Conservation (phyloP, 2,888 invertebrate genomes). For the Norana najaformis region DNA sequence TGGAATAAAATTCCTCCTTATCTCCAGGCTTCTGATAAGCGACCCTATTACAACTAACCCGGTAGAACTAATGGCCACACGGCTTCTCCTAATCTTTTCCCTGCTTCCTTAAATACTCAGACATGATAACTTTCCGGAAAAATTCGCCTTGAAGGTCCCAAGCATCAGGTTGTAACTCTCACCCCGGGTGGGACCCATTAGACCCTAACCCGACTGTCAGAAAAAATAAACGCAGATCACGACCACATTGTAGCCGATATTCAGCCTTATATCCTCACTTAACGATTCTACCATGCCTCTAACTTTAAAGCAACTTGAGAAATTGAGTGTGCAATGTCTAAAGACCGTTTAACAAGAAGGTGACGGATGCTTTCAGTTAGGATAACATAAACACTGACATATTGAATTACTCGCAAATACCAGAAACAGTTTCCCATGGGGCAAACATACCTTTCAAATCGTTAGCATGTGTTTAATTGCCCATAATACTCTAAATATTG, state of each 20-base stretch:
- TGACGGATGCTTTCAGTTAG: neutral
- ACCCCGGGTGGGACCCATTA: neutral
- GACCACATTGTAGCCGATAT: neutral
- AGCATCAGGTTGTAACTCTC: neutral
- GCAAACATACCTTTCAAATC: neutral
- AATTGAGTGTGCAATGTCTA: neutral
- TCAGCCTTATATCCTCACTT: neutral
- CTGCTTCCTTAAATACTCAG: slow-evolving; percentile 1
- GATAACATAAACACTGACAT: neutral
- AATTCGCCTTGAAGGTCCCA: neutral
- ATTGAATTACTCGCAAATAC: neutral
- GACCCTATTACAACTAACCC: slow-evolving; percentile 4
- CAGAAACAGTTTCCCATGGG: neutral
- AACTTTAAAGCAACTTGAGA: neutral
- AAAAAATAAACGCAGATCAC: neutral
- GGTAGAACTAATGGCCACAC: neutral
- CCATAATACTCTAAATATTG: neutral
- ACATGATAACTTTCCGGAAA: neutral
- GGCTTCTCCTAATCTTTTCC: neutral
- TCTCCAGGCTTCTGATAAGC: neutral
- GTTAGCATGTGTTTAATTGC: neutral
- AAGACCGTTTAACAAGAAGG: neutral
- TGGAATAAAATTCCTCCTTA: slow-evolving; percentile 13
- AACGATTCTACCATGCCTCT: neutral
- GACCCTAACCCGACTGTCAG: neutral